Base-by-base conservation (phyloP, 2,888 invertebrate species). In the Ochropleura plecta region DNA sequence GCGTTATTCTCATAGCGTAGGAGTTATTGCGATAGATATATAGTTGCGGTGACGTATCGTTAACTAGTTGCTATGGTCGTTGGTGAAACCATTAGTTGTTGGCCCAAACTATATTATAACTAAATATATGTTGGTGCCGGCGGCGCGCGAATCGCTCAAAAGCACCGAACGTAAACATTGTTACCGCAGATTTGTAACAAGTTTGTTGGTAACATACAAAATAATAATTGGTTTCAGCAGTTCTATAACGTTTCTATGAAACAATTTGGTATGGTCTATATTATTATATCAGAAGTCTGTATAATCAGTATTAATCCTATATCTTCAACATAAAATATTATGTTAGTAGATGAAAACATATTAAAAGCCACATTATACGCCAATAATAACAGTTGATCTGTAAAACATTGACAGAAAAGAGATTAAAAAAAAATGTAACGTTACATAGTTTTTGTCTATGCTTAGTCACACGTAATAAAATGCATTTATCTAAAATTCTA, bases 111-210 rank as follows among this genome's bases (percentile, higher is more conserved):
- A 9, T 30, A 30, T 53, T 76, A 63, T 30, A 64, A 44, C n/a
- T 70, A n/a, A 49, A 49, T n/a, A 57, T 62, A 46, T 73, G 66
- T 59, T 62, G 48, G 10, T 30, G 20, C 62, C 66, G 65, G 55
- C 18, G 76, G 73, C 74, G 83, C 67, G 75, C 64, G 60, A 73
- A 69, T 64, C n/a, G 51, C 49, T 53, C 6, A 14, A 12, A 40
- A n/a, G 51, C n/a, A 30, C 62, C 14, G 51, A 57, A 78, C 63
- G 87, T 84, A 85, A 85, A 86, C 85, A 84, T 84, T 57, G 73
- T 70, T 63, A 63, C 59, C 42, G 51, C 46, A 44, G 57, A 20
- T 53, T 70, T 63, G 48, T 62, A 46, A 46, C 20, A 40, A 64
- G 68, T 62, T 64, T 72, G 16, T 18, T n/a, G 44, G 8, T 59